Conservation (phyloP, 2,113 vertebrate species). For the Columbina picui region DNA sequence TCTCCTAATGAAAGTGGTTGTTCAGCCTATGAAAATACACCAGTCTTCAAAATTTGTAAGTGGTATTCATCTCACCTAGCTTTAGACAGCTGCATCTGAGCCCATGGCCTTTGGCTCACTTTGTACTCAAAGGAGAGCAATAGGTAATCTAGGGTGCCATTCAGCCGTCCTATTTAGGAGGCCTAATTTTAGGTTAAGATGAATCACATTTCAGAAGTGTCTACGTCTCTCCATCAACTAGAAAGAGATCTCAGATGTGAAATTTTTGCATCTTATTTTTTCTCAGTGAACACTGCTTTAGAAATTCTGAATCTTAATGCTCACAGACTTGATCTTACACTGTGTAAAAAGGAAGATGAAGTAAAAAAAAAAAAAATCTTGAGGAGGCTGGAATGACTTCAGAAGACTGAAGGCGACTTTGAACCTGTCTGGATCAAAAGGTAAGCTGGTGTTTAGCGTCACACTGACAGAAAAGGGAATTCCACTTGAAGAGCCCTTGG, state of each 20-base stretch:
- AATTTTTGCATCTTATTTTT: conserved; percentile 28
- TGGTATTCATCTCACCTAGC: neutral
- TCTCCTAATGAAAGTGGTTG: neutral
- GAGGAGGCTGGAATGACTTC: neutral
- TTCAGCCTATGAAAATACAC: neutral
- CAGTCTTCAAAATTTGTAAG: neutral
- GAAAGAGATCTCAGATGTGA: conserved; percentile 43
- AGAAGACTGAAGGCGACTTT: neutral
- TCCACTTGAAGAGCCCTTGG: neutral
- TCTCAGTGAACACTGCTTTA: neutral
- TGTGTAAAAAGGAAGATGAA: neutral
- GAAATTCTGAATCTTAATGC: conserved; percentile 33
- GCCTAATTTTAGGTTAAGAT: conserved; percentile 65
- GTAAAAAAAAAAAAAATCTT: neutral
- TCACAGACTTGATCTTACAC: neutral
- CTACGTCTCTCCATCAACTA: neutral
- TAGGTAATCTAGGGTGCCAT: conserved; percentile 39
- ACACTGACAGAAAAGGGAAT: neutral
- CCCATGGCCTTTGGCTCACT: neutral
- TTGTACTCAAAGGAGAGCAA: conserved; percentile 30
- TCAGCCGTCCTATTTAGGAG: conserved; percentile 50
- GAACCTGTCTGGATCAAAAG: neutral
- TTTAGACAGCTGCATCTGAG: neutral
- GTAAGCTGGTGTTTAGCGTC: neutral
- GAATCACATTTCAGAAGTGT: conserved; percentile 65